Conservation (phyloP, 2,888 invertebrate species). For the Beris morrisii region DNA sequence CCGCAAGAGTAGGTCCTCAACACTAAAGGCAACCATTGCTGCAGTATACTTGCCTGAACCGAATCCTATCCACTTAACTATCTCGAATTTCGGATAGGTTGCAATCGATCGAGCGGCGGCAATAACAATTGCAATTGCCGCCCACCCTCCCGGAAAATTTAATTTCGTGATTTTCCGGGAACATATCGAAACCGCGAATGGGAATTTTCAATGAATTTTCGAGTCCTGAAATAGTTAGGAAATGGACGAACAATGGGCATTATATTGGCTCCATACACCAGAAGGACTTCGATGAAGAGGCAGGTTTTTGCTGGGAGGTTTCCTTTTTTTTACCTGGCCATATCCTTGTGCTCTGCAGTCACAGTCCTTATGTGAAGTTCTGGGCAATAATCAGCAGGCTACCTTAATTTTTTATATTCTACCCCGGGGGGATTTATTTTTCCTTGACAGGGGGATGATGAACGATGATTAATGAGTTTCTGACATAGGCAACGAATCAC, state of each 20-base stretch:
- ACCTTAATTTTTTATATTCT: constrained; percentile 21
- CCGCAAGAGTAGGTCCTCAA: too few species aligned
- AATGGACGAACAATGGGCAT: too few species aligned
- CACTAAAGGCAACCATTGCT: too few species aligned
- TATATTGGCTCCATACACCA: too few species aligned
- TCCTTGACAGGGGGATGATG: constrained; percentile 19
- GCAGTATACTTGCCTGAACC: too few species aligned
- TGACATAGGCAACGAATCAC: constrained; percentile 23
- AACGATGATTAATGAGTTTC: constrained; percentile 31
- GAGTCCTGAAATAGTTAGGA: too few species aligned
- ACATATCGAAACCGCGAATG: constrained; percentile 14
- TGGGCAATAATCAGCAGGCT: constrained; percentile 25
- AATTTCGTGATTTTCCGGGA: constrained; percentile 1
- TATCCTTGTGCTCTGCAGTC: neutral
- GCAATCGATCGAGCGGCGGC: too few species aligned
- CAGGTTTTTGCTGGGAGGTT: neutral
- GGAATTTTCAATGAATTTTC: constrained; percentile 21
- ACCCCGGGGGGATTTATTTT: constrained; percentile 12
- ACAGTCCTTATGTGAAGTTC: neutral
- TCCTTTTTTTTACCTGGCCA: constrained; percentile 1
- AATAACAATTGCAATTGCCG: too few species aligned
- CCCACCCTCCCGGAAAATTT: neutral
- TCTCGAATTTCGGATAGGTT: too few species aligned
- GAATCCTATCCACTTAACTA: too few species aligned
- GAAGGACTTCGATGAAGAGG: too few species aligned